Conservation (phyloP, 1,140 invertebrate species). For the Sycophila sp. region DNA sequence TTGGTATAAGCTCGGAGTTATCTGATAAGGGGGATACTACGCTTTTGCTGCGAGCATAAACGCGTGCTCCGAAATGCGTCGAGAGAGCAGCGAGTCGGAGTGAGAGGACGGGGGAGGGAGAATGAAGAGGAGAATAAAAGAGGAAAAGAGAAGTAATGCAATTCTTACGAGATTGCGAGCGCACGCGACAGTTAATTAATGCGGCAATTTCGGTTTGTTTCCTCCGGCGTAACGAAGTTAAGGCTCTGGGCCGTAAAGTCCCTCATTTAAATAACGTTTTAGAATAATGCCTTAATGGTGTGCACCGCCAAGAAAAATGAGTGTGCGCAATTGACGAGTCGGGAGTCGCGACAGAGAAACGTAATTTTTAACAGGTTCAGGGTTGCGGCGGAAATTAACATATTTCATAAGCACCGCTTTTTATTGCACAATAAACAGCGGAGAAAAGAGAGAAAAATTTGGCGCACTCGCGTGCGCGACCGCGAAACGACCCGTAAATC, state of each 20-base stretch:
- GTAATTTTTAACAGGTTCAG: slow-evolving; percentile 30
- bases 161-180: no score
- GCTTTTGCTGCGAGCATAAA: no score
- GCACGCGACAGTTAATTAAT: neutral
- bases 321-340: neutral
- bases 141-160: no score
- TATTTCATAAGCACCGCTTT: slow-evolving; percentile 28
- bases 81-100: no score
- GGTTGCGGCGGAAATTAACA: slow-evolving; percentile 20
- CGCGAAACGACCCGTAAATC: slow-evolving; percentile 10
- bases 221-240: neutral
- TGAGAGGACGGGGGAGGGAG: no score
- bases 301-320: neutral
- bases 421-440: slow-evolving; percentile 12
- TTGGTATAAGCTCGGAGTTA: no score
- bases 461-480: no score
- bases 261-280: neutral
- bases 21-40: no score
- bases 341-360: neutral
- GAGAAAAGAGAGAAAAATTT: neutral
- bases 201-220: neutral
- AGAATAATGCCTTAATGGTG: neutral
- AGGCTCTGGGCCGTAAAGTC: neutral
- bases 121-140: no score
- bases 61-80: no score